Evolutionary conservation across 2,113 vertebrate genomes (phyloP), one percentile per base, ranked within the genome.

Genomic region (Amblyornis subalaris): DNA sequence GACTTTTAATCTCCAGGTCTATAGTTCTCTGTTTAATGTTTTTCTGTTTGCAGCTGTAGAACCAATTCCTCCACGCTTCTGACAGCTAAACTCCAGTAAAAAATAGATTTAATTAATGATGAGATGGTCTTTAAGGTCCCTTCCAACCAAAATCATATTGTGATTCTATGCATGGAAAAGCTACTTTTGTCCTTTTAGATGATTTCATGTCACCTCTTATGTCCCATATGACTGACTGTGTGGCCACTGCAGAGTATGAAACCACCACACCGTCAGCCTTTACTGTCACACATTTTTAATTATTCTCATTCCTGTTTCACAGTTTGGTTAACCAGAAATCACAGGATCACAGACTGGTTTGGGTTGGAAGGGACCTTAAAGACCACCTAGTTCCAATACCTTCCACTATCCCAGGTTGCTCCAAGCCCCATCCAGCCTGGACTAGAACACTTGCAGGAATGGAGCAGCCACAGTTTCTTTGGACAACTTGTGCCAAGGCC

Each of bases 371-470:
- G 0, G 0, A 48, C 22, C 17, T 42, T 36, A 42, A 76, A 33
- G 14, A 3, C 0, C 35, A 69, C 13, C 31, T 8, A 4, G 3
- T 42, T 36, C 22, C 40, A 22, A 3, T 61, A 60, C 11, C 5
- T 54, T 7, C n/a, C 47, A 40, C 54, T 3, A 1, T 0, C 23
- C 54, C 54, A 62, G 54, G 17, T 0, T 31, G 47, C 14, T 61
- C 35, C 69, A 67, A 82, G 14, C 16, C n/a, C 16, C 0, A 0
- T 40, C 45, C 40, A 82, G 0, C 29, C n/a, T 40, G 47, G 5
- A 47, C 77, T 54, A 0, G 54, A 0, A 35, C 61, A 75, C 14
- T 69, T 1, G 14, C 70, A 75, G n/a, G 47, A 25, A 82, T 61
- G 61, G 7, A 1, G 1, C 24, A 81, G 45, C 38, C 61, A 40